phyloP scores from a whole-genome alignment of 2,797 vertebrate genomes.

The Sarcoramphus papa region DNA sequence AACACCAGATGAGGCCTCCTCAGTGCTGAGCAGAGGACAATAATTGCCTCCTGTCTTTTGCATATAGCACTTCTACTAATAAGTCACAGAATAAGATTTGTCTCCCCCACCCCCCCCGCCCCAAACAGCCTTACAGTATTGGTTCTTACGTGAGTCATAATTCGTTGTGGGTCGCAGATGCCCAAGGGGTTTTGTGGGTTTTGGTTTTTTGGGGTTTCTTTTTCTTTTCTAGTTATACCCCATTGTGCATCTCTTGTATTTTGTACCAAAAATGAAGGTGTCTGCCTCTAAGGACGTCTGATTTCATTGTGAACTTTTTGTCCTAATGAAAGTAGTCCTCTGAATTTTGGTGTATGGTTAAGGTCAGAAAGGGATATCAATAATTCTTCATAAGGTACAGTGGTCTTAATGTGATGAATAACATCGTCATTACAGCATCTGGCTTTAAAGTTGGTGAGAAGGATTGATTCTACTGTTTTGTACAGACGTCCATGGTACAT shows the following conservation, averaged over 20 bases:
- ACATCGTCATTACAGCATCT: not conserved
- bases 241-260: not conserved
- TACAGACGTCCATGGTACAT: not conserved
- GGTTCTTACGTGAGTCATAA: not conserved
- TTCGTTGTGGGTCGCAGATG: not conserved
- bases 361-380: not conserved
- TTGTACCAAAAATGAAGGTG: not conserved
- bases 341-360: not conserved
- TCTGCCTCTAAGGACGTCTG: not conserved
- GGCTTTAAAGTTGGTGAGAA: not conserved
- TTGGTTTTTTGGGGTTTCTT: accelerated
- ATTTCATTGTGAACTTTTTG: not conserved
- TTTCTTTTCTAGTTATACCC: not conserved
- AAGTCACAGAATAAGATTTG: not conserved
- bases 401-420: not conserved
- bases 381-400: not conserved
- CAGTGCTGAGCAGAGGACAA: not conserved
- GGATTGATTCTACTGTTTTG: not conserved
- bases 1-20: not conserved
- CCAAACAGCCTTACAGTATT: not conserved
- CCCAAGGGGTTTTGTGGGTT: not conserved
- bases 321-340: not conserved
- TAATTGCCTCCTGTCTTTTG: not conserved
- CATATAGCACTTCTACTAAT: not conserved
- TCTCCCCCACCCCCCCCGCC: not conserved